A percentile compares a stretch with the other conserved stretches of the same genome.
phyloP scores from a whole-genome alignment of 1,140 invertebrate genomes.

The Patella vulgata region DNA sequence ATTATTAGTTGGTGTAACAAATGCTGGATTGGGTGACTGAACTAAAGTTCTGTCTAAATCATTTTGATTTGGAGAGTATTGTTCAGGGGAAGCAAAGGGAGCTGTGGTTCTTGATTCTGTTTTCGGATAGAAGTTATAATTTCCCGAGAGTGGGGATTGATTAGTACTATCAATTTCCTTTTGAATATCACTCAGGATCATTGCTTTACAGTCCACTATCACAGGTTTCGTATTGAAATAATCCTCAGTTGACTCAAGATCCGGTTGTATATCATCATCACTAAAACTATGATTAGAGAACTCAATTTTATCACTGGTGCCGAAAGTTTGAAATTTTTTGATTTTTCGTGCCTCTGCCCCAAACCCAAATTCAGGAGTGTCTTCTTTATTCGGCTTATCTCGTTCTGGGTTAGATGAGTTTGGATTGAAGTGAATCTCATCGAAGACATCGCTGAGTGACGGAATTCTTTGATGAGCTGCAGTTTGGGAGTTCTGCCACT shows the following conservation, averaged over 20 bases:
- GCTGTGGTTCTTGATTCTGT: neutral
- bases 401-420: conserved; percentile 7
- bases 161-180: too few relatives aligned
- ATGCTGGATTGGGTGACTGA: too few relatives aligned
- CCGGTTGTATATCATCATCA: conserved; percentile 35
- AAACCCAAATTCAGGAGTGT: too few relatives aligned
- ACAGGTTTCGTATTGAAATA: conserved; percentile 36
- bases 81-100: conserved; percentile 22
- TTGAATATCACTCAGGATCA: neutral
- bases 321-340: neutral
- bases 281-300: conserved; percentile 37
- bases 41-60: neutral
- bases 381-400: conserved; percentile 2
- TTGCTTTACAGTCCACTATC: conserved; percentile 18
- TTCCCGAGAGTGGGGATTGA: too few relatives aligned
- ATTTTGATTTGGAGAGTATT: conserved; percentile 11
- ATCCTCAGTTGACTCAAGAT: conserved; percentile 25
- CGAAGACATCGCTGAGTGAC: conserved; percentile 27
- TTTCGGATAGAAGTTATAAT: too few relatives aligned
- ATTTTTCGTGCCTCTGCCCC: neutral
- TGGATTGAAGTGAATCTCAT: conserved; percentile 29
- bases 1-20: too few relatives aligned
- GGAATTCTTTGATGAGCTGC: conserved; percentile 28
- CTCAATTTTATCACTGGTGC: neutral
- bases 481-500: conserved; percentile 27